Base-by-base conservation (phyloP, 1,140 invertebrate species). In the Saxidomus purpurata region DNA sequence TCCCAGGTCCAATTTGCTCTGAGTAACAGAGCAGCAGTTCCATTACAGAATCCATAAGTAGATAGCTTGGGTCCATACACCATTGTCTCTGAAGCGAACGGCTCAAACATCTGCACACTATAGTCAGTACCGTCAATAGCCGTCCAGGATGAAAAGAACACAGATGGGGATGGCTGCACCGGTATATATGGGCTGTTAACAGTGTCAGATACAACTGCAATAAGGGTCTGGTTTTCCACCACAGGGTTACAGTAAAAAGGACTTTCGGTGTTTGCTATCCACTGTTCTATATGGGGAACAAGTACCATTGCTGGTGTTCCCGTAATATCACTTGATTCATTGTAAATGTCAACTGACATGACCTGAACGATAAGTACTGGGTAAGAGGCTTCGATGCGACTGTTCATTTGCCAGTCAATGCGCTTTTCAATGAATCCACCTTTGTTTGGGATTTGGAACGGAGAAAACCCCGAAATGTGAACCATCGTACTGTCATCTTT, bases 281-380 rank as follows among this genome's bases (percentile, higher is more conserved):
- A 88, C 17, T 88, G 86, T 13, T 81, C 38, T 9, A 28, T 67
- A 31, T 59, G 36, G 11, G 49, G 86, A 17, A 88, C 77, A 11
- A 88, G 2, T 1, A 88, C 76, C 86, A 88, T 88, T 2, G 61
- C 19, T 34, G 86, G 86, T 9, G 8, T 31, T 25, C 86, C 86
- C 9, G 59, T 34, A 22, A 86, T 69, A 52, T 52, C 43, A 28
- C 22, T 49, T 1, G 86, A 49, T 19, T 63, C 34, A 25, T 89
- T 84, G 28, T 89, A 89, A 13, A 89, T 22, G 40, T 89, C 63
- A 49, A 89, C 19, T 1, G 49, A 61, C 49, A 89, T 55, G 8
- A 89, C 9, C 49, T 89, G 87, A 3, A 84, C 17, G 13, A 89
- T 77, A 17, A 77, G 25, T 4, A 89, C 55, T 9, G 87, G 87